Base-by-base conservation (phyloP, 2,113 vertebrate species). In the Gymnarchus niloticus region DNA sequence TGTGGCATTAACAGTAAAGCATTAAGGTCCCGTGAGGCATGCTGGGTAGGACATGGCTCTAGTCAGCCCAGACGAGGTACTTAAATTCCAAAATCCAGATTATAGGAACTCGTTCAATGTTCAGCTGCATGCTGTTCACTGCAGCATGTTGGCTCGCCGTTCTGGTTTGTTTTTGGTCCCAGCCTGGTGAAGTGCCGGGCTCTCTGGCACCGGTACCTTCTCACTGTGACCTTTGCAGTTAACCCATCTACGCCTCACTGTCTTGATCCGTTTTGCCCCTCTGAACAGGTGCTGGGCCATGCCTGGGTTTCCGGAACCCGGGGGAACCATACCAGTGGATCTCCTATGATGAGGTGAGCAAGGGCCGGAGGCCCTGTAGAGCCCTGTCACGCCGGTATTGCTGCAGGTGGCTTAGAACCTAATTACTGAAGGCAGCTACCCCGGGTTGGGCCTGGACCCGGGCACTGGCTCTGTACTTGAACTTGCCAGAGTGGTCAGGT, bases 271-370 rank as follows among this genome's bases (percentile, higher is more conserved):
- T 81, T 19, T 65, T 56, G 4, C 21, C 33, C 56, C 65, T 54
- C 17, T 44, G 6, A 0, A n/a, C 91, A 95, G 95, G 94, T 81
- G 84, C 86, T 6, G 92, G 93, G 0, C 93, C 94, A 0, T 95
- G 95, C 89, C 93, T 95, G 33, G 94, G 95, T 82, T 94, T 87
- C 89, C 93, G 95, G 87, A 93, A 93, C 83, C 93, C 95, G 0
- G 89, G 91, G 21, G 90, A 95, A 88, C 93, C 94, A 3, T 95
- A 95, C 87, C 25, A 95, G 91, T 95, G 95, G 94, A 95, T 95
- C 87, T 93, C 95, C 86, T 95, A 95, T 88, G 83, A 88, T 2
- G 91, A 95, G 93, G 95, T 95, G 73, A 83, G 91, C 51, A 3
- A 33, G 7, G n/a, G 54, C 6, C 10, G 28, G 21, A 33, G 41